Evolutionary conservation across 2,113 vertebrate species (phyloP).

Genomic region (Lanius collurio): DNA sequence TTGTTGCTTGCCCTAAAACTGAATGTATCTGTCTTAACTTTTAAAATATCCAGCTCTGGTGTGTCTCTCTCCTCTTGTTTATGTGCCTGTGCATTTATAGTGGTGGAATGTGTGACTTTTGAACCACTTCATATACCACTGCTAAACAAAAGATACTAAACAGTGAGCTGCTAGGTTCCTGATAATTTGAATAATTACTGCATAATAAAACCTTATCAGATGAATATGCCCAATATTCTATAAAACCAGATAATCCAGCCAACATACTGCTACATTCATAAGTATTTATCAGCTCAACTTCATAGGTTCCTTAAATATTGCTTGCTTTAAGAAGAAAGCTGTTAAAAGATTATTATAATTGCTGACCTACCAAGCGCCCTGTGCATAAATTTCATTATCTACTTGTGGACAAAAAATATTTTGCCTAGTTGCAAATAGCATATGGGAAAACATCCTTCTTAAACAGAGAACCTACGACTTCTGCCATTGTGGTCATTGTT

Average conservation of each 20-base stretch:
- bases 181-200: not conserved
- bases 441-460: not conserved
- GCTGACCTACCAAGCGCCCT: not conserved
- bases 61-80: not conserved
- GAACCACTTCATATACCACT: not conserved
- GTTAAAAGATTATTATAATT: not conserved
- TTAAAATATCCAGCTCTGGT: not conserved
- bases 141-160: not conserved
- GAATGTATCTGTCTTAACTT: not conserved
- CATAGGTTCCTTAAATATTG: not conserved
- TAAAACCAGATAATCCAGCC: not conserved
- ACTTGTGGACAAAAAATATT: not conserved
- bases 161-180: not conserved
- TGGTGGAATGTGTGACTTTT: not conserved
- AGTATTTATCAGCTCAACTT: not conserved
- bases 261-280: not conserved
- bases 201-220: not conserved
- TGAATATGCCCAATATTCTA: not conserved
- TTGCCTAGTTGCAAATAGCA: not conserved
- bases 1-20: not conserved
- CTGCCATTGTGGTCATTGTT: not conserved
- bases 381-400: not conserved
- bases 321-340: not conserved
- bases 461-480: not conserved
- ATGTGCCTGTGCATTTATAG: not conserved